A percentile compares a stretch with the other conserved stretches of the same genome.
phyloP scores from a whole-genome alignment of 2,797 vertebrate species.

The Poeciliopsis paucimaculata region DNA sequence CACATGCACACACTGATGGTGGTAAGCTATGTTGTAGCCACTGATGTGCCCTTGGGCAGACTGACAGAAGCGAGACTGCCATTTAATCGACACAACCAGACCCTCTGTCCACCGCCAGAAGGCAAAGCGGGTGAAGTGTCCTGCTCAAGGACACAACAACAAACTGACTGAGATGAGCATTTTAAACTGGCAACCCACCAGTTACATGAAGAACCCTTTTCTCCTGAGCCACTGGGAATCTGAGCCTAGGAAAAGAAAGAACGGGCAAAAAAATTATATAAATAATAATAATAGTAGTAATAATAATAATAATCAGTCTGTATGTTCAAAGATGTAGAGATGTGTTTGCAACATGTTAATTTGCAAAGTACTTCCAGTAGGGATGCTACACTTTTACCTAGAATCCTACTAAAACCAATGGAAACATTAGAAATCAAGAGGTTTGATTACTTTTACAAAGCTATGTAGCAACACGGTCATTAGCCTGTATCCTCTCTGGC shows the following conservation, averaged over 20 bases:
- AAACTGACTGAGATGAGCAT: not conserved
- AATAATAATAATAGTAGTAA: not conserved
- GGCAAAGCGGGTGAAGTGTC: not conserved
- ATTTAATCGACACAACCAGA: not conserved
- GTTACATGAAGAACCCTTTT: not conserved
- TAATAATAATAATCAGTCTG: not conserved
- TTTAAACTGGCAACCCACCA: not conserved
- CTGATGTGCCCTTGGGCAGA: not conserved
- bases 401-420: not conserved
- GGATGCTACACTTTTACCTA: not conserved
- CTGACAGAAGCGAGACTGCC: too few relatives aligned
- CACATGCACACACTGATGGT: not conserved
- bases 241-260: too few relatives aligned
- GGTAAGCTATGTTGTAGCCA: not conserved
- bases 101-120: not conserved
- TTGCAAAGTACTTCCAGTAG: not conserved
- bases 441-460: not conserved
- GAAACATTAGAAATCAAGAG: not conserved
- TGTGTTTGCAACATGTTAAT: not conserved
- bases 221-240: not conserved
- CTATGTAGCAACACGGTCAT: slow-evolving; percentile 15
- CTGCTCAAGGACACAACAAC: not conserved
- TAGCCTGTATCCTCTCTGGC: slow-evolving; percentile 36
- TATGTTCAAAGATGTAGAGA: not conserved
- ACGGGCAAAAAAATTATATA: not conserved